phyloP scores from a whole-genome alignment of 2,797 vertebrate genomes.

The Microctenopoma lineatum region DNA sequence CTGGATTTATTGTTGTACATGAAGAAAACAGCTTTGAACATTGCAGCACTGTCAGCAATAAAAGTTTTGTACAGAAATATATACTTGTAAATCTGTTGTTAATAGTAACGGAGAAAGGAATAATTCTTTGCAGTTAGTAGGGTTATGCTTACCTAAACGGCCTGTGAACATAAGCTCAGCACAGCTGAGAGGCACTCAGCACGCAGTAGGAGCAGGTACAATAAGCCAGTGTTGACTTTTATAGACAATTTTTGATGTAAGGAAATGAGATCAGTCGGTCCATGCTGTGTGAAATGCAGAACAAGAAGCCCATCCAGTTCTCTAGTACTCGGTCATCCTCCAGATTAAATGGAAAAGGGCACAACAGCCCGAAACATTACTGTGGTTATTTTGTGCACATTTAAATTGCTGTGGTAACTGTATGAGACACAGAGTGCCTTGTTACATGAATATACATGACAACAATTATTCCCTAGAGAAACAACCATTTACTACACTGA shows the following conservation, averaged over 20 bases:
- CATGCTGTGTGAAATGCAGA: constrained; percentile 33
- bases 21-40: not conserved
- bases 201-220: constrained; percentile 30
- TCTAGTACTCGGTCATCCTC: not conserved
- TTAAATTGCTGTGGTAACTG: too few species aligned
- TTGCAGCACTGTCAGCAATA: not conserved
- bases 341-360: not conserved
- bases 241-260: constrained; percentile 32
- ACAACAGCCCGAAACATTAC: not conserved
- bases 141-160: not conserved
- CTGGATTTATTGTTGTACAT: not conserved
- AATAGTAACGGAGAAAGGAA: not conserved
- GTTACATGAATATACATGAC: not conserved
- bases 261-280: constrained; percentile 45
- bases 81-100: constrained; percentile 1
- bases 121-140: not conserved
- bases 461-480: not conserved
- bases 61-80: not conserved
- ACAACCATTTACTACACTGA: not conserved
- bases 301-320: constrained; percentile 1
- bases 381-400: not conserved
- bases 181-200: constrained; percentile 13
- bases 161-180: constrained; percentile 6
- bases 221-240: constrained; percentile 32
- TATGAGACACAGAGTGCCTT: not conserved